These are phyloP conservation scores for Illadopsis cleaveri DNA, from an alignment of 2,113 vertebrate genomes.

Conservation along the genomic window DNA sequence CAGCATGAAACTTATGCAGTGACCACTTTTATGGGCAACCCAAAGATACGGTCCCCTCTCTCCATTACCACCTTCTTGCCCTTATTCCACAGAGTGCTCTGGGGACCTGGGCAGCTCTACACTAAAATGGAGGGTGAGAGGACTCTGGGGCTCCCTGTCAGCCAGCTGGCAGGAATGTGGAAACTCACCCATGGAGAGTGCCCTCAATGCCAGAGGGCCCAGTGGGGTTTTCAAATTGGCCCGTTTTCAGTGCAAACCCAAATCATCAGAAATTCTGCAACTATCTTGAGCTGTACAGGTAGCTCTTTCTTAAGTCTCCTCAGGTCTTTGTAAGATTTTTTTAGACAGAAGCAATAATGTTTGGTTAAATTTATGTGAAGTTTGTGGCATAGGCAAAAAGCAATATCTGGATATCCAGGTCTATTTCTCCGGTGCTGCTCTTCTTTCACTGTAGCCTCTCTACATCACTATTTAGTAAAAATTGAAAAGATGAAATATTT, in stretches of 20 bases:
- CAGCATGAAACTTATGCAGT: neutral
- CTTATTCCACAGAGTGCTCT: neutral
- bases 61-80: neutral
- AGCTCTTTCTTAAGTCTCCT: neutral
- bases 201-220: neutral
- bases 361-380: neutral
- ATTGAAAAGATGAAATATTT: neutral
- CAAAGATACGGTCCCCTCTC: neutral
- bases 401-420: neutral
- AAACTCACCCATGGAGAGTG: neutral
- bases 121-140: neutral
- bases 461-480: neutral
- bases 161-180: neutral
- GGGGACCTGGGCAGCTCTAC: neutral
- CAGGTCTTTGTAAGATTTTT: neutral
- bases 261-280: neutral
- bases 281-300: fast-evolving
- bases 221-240: neutral
- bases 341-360: neutral
- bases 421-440: neutral
- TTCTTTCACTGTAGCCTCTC: neutral
- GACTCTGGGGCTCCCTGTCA: neutral
- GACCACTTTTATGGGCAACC: neutral
- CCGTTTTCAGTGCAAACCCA: neutral
- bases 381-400: neutral